A percentile compares a stretch with the other conserved stretches of the same genome.
phyloP scores from a whole-genome alignment of 1,140 invertebrate species.

The Mylabris phalerata region DNA sequence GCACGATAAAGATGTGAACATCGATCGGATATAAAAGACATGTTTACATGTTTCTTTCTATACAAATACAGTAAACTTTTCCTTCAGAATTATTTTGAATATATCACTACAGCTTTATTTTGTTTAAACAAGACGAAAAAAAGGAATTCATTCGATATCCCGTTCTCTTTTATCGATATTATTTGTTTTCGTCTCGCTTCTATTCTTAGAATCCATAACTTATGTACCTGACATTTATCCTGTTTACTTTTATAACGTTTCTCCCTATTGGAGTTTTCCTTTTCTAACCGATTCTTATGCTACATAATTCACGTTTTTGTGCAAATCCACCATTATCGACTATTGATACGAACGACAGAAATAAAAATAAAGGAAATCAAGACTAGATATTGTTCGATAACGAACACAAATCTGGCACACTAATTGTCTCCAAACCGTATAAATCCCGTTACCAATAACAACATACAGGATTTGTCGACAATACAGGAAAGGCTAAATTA shows the following conservation, averaged over 20 bases:
- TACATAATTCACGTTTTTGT: conserved; percentile 5
- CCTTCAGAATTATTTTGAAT: conserved; percentile 10
- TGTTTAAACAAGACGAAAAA: background rate
- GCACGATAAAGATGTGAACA: conserved; percentile 16
- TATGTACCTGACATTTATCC: conserved; percentile 13
- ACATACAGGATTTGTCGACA: background rate
- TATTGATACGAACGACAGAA: too few species aligned
- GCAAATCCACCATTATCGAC: background rate
- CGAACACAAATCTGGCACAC: background rate
- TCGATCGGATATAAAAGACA: conserved; percentile 17
- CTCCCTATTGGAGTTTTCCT: conserved; percentile 1
- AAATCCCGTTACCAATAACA: background rate
- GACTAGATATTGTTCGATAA: background rate
- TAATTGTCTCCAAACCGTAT: background rate
- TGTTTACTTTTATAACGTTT: conserved; percentile 11
- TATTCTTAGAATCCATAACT: conserved; percentile 9
- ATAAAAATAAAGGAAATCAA: too few species aligned
- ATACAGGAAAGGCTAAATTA: background rate
- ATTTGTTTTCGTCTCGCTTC: conserved; percentile 1
- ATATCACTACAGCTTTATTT: conserved; percentile 12
- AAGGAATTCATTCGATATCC: background rate
- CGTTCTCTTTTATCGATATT: background rate
- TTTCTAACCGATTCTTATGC: background rate
- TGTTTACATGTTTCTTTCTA: conserved; percentile 13
- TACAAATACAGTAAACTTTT: conserved; percentile 9